These are phyloP conservation scores for Diphyllodes magnificus DNA, from an alignment of 2,113 vertebrate species.

Conservation along the genomic window DNA sequence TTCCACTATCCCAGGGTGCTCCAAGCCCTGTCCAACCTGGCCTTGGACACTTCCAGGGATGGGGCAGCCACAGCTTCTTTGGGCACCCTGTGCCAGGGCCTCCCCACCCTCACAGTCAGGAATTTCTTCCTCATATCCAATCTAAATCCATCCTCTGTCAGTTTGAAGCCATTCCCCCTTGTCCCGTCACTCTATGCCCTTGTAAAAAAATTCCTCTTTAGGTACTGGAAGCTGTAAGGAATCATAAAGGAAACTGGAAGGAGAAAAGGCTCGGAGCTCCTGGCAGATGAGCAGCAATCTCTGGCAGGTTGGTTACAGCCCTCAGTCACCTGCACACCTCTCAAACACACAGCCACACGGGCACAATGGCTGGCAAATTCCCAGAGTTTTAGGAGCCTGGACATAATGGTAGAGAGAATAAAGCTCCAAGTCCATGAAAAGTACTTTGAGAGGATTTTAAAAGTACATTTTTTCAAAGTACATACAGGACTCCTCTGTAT, in stretches of 20 bases:
- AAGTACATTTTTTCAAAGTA: not conserved
- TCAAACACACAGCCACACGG: not conserved
- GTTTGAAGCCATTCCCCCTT: not conserved
- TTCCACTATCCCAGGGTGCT: accelerated
- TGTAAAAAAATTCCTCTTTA: not conserved
- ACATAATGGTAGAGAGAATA: not conserved
- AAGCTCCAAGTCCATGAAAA: not conserved
- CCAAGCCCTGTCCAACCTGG: accelerated
- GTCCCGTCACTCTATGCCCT: not conserved
- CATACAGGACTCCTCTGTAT: not conserved
- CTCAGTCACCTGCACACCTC: not conserved
- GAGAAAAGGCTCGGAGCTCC: not conserved
- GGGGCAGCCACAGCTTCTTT: not conserved
- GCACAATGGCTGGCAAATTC: not conserved
- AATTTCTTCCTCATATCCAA: not conserved
- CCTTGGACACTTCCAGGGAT: accelerated
- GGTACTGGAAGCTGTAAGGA: not conserved
- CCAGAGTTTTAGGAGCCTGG: not conserved
- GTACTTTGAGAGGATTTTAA: not conserved
- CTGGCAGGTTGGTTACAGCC: not conserved
- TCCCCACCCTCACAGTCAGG: accelerated
- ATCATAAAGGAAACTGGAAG: not conserved
- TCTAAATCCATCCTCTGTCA: not conserved
- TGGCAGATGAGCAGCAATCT: not conserved
- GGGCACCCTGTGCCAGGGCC: not conserved